These are phyloP conservation scores for Syngnathus acus DNA, from an alignment of 2,797 vertebrate genomes.

Conservation along the genomic window DNA sequence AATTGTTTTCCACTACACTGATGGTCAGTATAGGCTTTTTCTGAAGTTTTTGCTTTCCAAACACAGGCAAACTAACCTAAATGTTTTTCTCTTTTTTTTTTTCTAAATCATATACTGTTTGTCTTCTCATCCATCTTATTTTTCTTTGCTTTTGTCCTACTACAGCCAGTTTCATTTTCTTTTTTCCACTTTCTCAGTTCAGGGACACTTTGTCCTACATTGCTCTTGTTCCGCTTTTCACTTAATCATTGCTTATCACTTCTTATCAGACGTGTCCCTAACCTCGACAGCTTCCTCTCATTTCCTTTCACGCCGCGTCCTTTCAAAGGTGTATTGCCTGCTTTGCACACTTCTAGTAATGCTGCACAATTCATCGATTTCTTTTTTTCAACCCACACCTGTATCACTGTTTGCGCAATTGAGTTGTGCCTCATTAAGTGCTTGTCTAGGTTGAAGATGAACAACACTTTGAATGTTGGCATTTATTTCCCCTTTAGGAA, in stretches of 20 bases:
- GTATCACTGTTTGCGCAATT: not conserved
- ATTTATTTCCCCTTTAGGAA: constrained; percentile 69
- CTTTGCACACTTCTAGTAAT: constrained; percentile 8
- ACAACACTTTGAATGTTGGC: not conserved
- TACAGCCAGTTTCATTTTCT: constrained; percentile 28
- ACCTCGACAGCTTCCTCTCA: constrained; percentile 26
- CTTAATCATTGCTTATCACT: constrained; percentile 57
- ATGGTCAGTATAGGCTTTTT: constrained; percentile 69
- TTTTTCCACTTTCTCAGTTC: constrained; percentile 14
- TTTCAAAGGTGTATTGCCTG: constrained; percentile 25
- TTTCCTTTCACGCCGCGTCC: constrained; percentile 26
- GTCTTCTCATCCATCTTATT: constrained; percentile 11
- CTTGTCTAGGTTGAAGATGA: not conserved
- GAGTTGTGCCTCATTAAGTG: constrained; percentile 4
- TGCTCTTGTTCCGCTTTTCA: constrained; percentile 38
- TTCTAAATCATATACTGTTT: constrained; percentile 16
- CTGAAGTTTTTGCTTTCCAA: not conserved
- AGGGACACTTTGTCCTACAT: constrained; percentile 32
- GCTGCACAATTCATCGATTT: not conserved
- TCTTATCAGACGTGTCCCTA: constrained; percentile 38
- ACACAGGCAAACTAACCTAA: constrained; percentile 1
- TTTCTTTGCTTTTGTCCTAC: constrained; percentile 18
- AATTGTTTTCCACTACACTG: constrained; percentile 95
- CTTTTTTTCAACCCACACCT: constrained; percentile 7
- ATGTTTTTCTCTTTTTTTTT: constrained; percentile 7